These are phyloP conservation scores for Cyrtorhinus lividipennis DNA, from an alignment of 1,140 invertebrate species.

Conservation along the genomic window DNA sequence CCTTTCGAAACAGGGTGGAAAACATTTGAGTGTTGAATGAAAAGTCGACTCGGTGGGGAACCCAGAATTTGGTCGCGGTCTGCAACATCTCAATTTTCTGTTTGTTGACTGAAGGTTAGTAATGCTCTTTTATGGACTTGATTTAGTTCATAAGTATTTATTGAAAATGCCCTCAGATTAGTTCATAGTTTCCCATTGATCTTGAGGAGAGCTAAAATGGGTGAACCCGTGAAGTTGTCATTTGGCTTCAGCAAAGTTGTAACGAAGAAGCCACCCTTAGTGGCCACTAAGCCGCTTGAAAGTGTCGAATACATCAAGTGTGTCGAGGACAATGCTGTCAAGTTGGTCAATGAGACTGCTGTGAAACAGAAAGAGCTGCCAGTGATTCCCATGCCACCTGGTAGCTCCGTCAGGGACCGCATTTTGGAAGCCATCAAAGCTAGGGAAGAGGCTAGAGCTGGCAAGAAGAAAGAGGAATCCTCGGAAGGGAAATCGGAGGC, in stretches of 20 bases:
- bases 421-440: conserved; percentile 12
- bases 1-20: too few relatives aligned
- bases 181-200: too few relatives aligned
- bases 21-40: too few relatives aligned
- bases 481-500: conserved; percentile 19
- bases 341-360: conserved; percentile 29
- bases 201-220: too few relatives aligned
- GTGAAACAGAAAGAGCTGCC: conserved; percentile 15
- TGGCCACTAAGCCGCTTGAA: conserved; percentile 32
- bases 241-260: conserved; percentile 33
- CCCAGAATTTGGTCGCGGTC: too few relatives aligned
- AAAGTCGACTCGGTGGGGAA: too few relatives aligned
- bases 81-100: too few relatives aligned
- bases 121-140: too few relatives aligned
- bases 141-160: too few relatives aligned
- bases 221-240: conserved; percentile 52
- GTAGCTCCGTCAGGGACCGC: conserved; percentile 10
- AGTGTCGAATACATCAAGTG: conserved; percentile 54
- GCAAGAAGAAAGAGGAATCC: background rate
- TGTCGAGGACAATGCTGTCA: conserved; percentile 55
- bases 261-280: conserved; percentile 31
- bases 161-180: too few relatives aligned
- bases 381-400: conserved; percentile 22
- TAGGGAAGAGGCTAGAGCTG: conserved; percentile 4
- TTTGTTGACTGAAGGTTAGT: too few relatives aligned